Conservation (phyloP, 2,797 vertebrate species). For the Dendrocincla tyrannina region DNA sequence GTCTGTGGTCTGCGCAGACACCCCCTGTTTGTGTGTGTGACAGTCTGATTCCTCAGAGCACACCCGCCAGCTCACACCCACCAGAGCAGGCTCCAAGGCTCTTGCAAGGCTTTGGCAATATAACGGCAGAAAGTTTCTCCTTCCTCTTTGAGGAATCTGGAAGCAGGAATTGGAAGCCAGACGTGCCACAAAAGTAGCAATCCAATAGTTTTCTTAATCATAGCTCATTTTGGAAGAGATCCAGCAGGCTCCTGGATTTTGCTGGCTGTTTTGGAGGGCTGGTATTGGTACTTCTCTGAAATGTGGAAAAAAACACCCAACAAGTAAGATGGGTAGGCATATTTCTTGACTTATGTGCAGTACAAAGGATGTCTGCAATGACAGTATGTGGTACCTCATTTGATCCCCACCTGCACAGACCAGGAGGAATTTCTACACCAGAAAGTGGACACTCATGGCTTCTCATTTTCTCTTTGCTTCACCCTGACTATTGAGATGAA, state of each 20-base stretch:
- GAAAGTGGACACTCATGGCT: not conserved
- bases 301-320: not conserved
- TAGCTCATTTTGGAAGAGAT: not conserved
- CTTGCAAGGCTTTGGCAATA: not conserved
- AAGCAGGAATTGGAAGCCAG: not conserved
- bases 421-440: not conserved
- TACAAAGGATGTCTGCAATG: not conserved
- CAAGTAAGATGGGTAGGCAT: not conserved
- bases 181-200: not conserved
- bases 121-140: not conserved
- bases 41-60: not conserved
- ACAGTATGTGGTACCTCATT: not conserved
- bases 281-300: not conserved
- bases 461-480: not conserved
- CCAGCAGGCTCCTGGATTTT: not conserved
- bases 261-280: not conserved
- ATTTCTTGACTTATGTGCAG: not conserved
- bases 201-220: not conserved
- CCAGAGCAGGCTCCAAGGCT: not conserved
- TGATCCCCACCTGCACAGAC: not conserved
- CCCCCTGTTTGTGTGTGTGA: fast-evolving
- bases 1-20: not conserved
- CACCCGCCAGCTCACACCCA: not conserved
- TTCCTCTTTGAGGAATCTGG: not conserved
- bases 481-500: not conserved